Conservation (phyloP, 2,888 invertebrate species). For the Augiades crinisus region DNA sequence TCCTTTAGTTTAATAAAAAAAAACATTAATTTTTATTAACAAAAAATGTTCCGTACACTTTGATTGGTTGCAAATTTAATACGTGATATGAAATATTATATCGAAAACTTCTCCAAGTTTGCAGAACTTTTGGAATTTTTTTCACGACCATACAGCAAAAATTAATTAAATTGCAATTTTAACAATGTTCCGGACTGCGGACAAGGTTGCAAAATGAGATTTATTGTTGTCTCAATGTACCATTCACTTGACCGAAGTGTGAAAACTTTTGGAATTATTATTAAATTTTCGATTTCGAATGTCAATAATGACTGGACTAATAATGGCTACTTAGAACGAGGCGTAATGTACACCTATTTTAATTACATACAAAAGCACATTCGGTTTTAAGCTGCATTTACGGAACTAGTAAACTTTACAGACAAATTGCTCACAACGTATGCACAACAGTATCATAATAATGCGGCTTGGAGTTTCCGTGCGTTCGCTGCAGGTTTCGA, state of each 20-base stretch:
- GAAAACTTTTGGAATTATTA: no score
- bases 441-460: background rate
- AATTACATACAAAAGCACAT: constrained; percentile 17
- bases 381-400: constrained; percentile 14
- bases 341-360: constrained; percentile 1
- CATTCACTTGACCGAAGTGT: background rate
- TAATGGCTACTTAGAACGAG: constrained; percentile 5
- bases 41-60: constrained; percentile 12
- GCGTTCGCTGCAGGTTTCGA: background rate
- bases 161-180: constrained; percentile 12
- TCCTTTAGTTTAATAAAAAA: no score
- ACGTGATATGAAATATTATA: constrained; percentile 10
- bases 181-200: constrained; percentile 12
- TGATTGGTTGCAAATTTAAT: constrained; percentile 9
- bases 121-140: constrained; percentile 13
- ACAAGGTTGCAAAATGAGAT: constrained; percentile 12
- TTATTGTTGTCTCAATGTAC: constrained; percentile 4
- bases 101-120: constrained; percentile 1
- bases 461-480: background rate
- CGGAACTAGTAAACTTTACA: constrained; percentile 10
- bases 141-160: constrained; percentile 14
- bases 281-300: no score
- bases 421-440: constrained; percentile 1
- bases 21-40: constrained; percentile 8
- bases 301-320: no score